A percentile compares a stretch with the other conserved stretches of the same genome.
Evolutionary conservation across 1,140 invertebrate genomes (phyloP).

Genomic region (Drosophila navojoa): DNA sequence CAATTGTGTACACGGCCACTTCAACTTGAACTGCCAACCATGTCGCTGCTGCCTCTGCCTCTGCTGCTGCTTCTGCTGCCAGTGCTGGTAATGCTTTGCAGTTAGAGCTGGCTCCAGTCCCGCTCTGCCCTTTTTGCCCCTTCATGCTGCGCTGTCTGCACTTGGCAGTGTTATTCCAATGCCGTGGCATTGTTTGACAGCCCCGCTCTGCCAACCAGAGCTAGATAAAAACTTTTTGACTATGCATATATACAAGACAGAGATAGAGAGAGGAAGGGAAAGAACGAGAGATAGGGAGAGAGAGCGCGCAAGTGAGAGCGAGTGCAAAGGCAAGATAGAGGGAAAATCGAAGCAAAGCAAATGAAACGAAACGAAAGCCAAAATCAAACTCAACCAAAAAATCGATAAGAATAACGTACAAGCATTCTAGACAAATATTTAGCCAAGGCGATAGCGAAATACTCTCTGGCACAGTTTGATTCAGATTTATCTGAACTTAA

Average conservation of each 20-base stretch:
- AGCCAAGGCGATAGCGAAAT: slow-evolving; percentile 33
- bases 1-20: slow-evolving; percentile 72
- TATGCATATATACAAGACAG: slow-evolving; percentile 1
- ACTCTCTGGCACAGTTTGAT: slow-evolving; percentile 44
- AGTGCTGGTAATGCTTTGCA: slow-evolving; percentile 30
- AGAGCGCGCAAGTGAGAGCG: neutral
- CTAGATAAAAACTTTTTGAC: slow-evolving; percentile 50
- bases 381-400: slow-evolving; percentile 65
- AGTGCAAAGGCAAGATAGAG: slow-evolving; percentile 4
- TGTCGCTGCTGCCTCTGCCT: slow-evolving; percentile 28
- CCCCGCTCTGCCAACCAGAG: slow-evolving; percentile 4
- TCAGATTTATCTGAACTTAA: neutral
- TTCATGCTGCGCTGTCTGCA: slow-evolving; percentile 43
- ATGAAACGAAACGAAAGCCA: slow-evolving; percentile 44
- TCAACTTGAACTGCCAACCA: slow-evolving; percentile 70
- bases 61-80: slow-evolving; percentile 31
- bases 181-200: slow-evolving; percentile 76
- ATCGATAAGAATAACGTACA: slow-evolving; percentile 72
- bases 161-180: slow-evolving; percentile 75
- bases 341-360: slow-evolving; percentile 37
- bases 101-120: neutral
- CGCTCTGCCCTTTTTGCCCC: neutral
- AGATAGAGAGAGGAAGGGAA: neutral
- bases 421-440: slow-evolving; percentile 31
- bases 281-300: neutral